Percentiles rank a stretch among this genome's conserved stretches.
Evolutionary conservation across 1,140 invertebrate species (phyloP).

Genomic region (Achatina immaculata): DNA sequence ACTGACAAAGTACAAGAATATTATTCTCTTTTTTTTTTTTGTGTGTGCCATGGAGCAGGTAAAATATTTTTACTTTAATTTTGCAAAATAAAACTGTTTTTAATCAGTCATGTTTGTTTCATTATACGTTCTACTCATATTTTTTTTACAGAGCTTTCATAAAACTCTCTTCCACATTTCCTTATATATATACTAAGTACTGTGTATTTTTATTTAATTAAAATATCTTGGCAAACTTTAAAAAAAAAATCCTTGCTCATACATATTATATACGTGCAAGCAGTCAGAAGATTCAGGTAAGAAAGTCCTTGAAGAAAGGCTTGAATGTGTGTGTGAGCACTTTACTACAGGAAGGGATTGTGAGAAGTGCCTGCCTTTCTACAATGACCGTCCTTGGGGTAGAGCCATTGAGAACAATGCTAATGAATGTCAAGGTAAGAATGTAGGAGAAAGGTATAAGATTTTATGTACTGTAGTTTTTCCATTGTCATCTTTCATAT

Average conservation of each 20-base stretch:
- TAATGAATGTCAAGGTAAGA: conserved; percentile 93
- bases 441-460: no score
- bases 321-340: conserved; percentile 90
- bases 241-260: neutral
- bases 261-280: neutral
- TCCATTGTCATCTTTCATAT: no score
- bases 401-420: conserved; percentile 87
- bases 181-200: neutral
- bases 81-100: no score
- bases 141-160: no score
- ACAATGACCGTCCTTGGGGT: conserved; percentile 95
- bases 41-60: no score
- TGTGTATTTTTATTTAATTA: neutral
- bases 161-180: neutral
- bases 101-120: no score
- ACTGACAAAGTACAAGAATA: no score
- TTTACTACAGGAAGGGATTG: conserved; percentile 89
- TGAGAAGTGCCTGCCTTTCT: conserved; percentile 92
- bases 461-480: no score
- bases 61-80: no score
- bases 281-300: conserved; percentile 1
- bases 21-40: no score
- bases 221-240: no score
- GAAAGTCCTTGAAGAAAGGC: conserved; percentile 40
- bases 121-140: neutral